Percentiles rank a stretch among this genome's conserved stretches.
These are phyloP conservation scores for Acrocephalus arundinaceus DNA, from an alignment of 2,113 vertebrate genomes.

Conservation along the genomic window DNA sequence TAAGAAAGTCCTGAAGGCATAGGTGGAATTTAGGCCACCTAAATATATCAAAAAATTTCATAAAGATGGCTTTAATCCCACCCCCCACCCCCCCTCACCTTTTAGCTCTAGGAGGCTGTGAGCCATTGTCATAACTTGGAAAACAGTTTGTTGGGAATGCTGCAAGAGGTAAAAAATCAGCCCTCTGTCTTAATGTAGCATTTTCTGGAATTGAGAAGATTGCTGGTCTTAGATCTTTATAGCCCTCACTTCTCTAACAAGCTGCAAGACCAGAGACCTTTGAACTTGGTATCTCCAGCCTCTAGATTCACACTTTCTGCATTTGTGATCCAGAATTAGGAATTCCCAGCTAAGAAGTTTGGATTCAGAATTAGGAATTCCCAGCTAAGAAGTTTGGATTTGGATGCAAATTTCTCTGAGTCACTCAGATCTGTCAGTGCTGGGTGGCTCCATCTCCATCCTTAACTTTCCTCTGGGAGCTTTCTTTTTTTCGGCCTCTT, in stretches of 20 bases:
- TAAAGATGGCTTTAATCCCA: background rate
- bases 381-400: background rate
- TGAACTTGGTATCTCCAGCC: background rate
- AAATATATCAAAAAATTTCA: background rate
- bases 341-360: background rate
- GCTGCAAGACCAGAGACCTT: background rate
- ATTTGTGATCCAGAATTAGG: background rate
- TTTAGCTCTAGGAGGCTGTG: background rate
- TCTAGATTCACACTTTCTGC: background rate
- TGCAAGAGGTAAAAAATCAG: background rate
- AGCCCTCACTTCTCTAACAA: background rate
- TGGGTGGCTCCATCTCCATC: background rate
- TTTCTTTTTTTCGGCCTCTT: background rate
- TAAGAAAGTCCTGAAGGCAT: background rate
- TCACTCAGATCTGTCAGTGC: background rate
- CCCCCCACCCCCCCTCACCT: background rate
- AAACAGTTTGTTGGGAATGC: background rate
- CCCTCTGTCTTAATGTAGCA: background rate
- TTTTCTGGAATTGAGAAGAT: background rate
- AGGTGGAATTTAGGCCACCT: conserved; percentile 23
- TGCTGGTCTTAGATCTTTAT: background rate
- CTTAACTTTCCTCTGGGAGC: background rate
- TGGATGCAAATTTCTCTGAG: background rate
- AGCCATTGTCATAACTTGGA: background rate
- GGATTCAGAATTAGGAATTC: background rate